phyloP scores from a whole-genome alignment of 2,797 vertebrate species.

The Crax fasciolata region DNA sequence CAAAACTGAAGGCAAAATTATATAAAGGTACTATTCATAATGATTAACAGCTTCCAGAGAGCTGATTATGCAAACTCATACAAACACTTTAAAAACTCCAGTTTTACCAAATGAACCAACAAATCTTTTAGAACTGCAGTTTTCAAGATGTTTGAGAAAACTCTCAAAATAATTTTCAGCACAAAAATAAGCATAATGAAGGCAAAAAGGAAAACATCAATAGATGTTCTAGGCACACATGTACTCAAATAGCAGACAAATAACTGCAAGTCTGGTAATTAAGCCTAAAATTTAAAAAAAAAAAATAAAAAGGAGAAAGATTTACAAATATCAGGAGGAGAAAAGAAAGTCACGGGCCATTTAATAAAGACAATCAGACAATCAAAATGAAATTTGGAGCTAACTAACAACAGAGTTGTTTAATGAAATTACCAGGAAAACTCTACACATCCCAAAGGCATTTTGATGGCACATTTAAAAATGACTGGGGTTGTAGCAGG shows the following conservation, averaged over 20 bases:
- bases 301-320: neutral
- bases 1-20: neutral
- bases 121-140: neutral
- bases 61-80: neutral
- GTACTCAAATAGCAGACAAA: neutral
- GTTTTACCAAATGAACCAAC: neutral
- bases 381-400: slow-evolving; percentile 28
- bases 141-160: neutral
- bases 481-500: neutral
- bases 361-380: slow-evolving; percentile 31
- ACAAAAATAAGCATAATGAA: neutral
- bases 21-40: neutral
- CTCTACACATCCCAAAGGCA: slow-evolving; percentile 12
- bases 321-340: neutral
- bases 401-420: neutral
- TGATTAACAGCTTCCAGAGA: neutral
- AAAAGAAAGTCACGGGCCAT: neutral
- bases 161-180: neutral
- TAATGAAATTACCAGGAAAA: slow-evolving; percentile 31
- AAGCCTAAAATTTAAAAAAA: neutral
- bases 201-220: neutral
- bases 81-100: neutral
- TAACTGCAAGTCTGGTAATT: neutral
- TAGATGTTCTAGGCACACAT: neutral
- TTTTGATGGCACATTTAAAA: slow-evolving; percentile 41